phyloP scores from a whole-genome alignment of 2,888 invertebrate species.

The Patella ulyssiponensis region DNA sequence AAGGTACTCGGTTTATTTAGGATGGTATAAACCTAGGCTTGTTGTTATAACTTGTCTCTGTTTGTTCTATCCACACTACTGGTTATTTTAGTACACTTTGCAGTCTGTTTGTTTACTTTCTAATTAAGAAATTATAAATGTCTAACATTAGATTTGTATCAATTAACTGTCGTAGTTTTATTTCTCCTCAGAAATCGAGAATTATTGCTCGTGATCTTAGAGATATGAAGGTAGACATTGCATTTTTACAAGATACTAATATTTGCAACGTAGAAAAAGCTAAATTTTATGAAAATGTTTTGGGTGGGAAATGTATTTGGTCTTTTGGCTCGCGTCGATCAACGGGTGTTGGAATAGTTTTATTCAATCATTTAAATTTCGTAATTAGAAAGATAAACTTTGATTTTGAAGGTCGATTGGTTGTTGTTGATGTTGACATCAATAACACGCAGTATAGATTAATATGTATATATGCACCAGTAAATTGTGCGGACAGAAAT shows the following conservation, averaged over 20 bases:
- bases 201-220: neutral
- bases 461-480: neutral
- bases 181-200: slow-evolving; percentile 6
- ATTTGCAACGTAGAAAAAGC: neutral
- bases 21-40: no score
- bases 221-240: neutral
- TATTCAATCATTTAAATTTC: neutral
- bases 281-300: neutral
- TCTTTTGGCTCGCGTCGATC: neutral
- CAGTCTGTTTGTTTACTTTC: neutral
- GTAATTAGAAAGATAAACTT: slow-evolving; percentile 5
- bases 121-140: neutral
- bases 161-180: slow-evolving; percentile 9
- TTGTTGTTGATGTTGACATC: neutral
- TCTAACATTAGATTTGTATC: neutral
- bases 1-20: no score
- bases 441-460: neutral
- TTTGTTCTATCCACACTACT: no score
- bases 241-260: slow-evolving; percentile 3
- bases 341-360: neutral
- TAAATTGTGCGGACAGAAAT: neutral
- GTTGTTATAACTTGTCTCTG: no score
- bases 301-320: neutral
- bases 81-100: no score
- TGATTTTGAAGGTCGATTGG: neutral